Evolutionary conservation across 2,113 vertebrate species (phyloP), one percentile per base, ranked within the genome.

Genomic region (Progne subis): DNA sequence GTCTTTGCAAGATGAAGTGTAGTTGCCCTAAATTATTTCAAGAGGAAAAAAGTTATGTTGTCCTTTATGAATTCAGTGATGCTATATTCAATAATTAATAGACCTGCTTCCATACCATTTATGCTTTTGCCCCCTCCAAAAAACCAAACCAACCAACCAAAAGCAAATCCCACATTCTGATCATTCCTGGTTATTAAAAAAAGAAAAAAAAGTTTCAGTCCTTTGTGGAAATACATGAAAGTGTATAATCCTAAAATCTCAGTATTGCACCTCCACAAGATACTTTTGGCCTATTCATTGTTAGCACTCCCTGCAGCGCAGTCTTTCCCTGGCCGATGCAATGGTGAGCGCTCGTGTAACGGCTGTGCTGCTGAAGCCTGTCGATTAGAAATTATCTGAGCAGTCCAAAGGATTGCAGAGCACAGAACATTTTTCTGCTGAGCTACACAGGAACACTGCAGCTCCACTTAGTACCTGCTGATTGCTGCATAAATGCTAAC

Each of bases 401-500:
- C 70, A 82, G 37, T 18, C 53, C 88, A 82, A 61, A 82, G 37
- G 53, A 91, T 50, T 71, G 74, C 56, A 78, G 31, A 87, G 41
- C 74, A 86, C n/a, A 72, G 44, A 94, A 69, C 37, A 76, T 82
- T 89, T 91, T 95, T 91, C 91, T 92, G 94, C 91, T 95, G 93
- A 94, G 77, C 70, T 89, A 61, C 53, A 59, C 53, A 91, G 49
- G 70, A 95, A 57, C 25, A 28, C 52, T 72, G 61, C 53, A 86
- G 44, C 31, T 81, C 44, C 44, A 37, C 53, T 92, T 76, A 69
- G 61, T 76, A 67, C 44, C 65, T 92, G 82, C 86, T 88, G 79
- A 90, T 88, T 80, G 60, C n/a, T 76, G 61, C 8, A 1, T 82
- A 95, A 91, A 82, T 68, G 69, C 41, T 87, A 71, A 88, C 41